Evolutionary conservation across 2,113 vertebrate species (phyloP), one percentile per base, ranked within the genome.

Genomic region (Sialia sialis): DNA sequence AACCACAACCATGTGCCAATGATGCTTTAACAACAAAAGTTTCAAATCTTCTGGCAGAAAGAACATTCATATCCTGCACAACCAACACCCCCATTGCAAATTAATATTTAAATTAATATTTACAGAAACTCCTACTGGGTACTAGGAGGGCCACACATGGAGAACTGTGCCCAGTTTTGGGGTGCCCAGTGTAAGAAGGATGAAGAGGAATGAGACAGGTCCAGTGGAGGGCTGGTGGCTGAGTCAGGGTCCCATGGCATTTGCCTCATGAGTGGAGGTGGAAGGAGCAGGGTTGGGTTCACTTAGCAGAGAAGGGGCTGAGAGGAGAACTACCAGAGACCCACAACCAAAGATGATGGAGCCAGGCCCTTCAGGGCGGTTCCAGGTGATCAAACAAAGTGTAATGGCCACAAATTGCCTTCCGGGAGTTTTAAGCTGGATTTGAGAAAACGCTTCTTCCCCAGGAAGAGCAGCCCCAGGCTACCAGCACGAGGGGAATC

Each of bases 51-150:
- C 55, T 85, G 75, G 66, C 84, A 94, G 55, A 78, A 79, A 70
- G 41, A 89, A 60, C 46, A 27, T 70, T 75, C 38, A 22, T 22
- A 62, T 23, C 19, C 52, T 75, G 70, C 38, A 41, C 36, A 64
- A 36, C 46, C 46, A 90, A 88, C 60, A 62, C 38, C 7, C 34
- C 76, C 52, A 30, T 3, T 83, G 48, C 30, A 86, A 75, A 91
- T 83, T 69, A 74, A 82, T 89, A 82, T 93, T 85, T 74, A 69
- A 88, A 91, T 91, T 55, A 16, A 43, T 89, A 79, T 86, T 89
- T 93, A 91, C 88, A 86, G 51, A 83, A 89, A 60, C 56, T 91
- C 41, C 67, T 66, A 8, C 62, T 82, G 70, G 22, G 22, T 82
- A 44, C 46, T 66, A n/a, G 41, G 51, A 89, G 29, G 46, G 59